Evolutionary conservation across 2,797 vertebrate species (phyloP), one percentile per base, ranked within the genome.

Genomic region (Helarctos malayanus): DNA sequence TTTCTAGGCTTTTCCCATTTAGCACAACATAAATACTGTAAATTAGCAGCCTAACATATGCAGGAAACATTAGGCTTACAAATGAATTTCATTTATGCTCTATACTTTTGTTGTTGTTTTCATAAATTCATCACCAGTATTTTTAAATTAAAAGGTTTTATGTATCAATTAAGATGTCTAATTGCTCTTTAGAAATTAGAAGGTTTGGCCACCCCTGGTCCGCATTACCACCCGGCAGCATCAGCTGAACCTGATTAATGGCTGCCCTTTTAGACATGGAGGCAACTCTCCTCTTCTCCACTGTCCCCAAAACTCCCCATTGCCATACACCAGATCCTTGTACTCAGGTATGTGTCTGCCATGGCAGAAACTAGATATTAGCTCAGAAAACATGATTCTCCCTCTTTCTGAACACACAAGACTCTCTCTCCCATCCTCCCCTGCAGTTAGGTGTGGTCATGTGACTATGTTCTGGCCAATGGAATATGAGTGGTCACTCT

Each of bases 61-160:
- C 18, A 81, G 23, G 19, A 27, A 59, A 81, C 25, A 45, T 7
- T 29, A 41, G 83, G 0, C 27, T n/a, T 79, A 29, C 21, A 88
- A 76, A 83, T 76, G 12, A 56, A 82, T 87, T 85, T 81, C 81
- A 83, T 93, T 86, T 90, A 59, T 41, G 68, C 27, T 87, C 45
- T 69, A 57, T 5, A 45, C 3, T 61, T 79, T 13, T 54, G 6
- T 61, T 13, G 18, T 68, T 45, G 1, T 86, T 86, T 78, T 61
- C 57, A 89, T 56, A 78, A 85, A 80, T 81, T 82, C 21, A 89
- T 54, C 80, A 65, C 7, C 52, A 91, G 78, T 61, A 79, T 29
- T 94, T 88, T 94, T 79, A 63, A 96, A 65, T 83, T 27, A 76
- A 84, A n/a, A 94, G 15, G 71, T 89, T 86, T 75, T 75, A 54